Percentiles rank a stretch among this genome's conserved stretches.
phyloP scores from a whole-genome alignment of 1,140 invertebrate genomes.

The Eciton burchellii region DNA sequence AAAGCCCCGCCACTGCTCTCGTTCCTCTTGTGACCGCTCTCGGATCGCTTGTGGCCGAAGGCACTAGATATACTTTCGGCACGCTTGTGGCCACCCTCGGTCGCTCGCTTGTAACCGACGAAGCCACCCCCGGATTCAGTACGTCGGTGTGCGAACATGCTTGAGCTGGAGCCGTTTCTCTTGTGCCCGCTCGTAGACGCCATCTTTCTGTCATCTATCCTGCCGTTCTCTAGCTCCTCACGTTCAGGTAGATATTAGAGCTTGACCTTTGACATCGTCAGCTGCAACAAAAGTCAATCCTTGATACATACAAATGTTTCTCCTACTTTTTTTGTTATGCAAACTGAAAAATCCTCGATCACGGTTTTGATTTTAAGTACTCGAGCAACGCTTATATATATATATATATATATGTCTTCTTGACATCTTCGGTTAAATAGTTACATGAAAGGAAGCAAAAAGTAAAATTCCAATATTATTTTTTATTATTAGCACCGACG shows the following conservation, averaged over 20 bases:
- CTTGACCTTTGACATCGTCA: constrained; percentile 55
- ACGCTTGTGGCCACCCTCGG: constrained; percentile 81
- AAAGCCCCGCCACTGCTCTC: constrained; percentile 78
- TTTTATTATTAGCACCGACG: too few relatives aligned
- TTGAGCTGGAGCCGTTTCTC: constrained; percentile 83
- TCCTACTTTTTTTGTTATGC: too few relatives aligned
- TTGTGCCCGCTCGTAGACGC: constrained; percentile 82
- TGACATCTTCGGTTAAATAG: too few relatives aligned
- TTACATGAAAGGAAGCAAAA: too few relatives aligned
- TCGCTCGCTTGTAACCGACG: constrained; percentile 80
- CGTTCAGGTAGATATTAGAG: constrained; percentile 54
- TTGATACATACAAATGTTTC: too few relatives aligned
- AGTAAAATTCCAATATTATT: too few relatives aligned
- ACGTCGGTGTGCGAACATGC: constrained; percentile 81
- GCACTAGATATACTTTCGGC: constrained; percentile 85
- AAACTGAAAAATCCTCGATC: too few relatives aligned
- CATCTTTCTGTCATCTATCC: constrained; percentile 71
- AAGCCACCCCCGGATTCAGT: constrained; percentile 81
- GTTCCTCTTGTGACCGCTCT: constrained; percentile 81
- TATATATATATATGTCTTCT: too few relatives aligned
- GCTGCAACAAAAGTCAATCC: constrained; percentile 35
- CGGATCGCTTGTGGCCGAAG: constrained; percentile 83
- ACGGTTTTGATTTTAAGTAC: too few relatives aligned
- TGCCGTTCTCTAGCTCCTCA: constrained; percentile 9
- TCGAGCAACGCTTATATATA: too few relatives aligned